Percentiles rank a stretch among this genome's conserved stretches.
These are phyloP conservation scores for Melanostoma mellinum DNA, from an alignment of 2,888 invertebrate genomes.

Conservation along the genomic window DNA sequence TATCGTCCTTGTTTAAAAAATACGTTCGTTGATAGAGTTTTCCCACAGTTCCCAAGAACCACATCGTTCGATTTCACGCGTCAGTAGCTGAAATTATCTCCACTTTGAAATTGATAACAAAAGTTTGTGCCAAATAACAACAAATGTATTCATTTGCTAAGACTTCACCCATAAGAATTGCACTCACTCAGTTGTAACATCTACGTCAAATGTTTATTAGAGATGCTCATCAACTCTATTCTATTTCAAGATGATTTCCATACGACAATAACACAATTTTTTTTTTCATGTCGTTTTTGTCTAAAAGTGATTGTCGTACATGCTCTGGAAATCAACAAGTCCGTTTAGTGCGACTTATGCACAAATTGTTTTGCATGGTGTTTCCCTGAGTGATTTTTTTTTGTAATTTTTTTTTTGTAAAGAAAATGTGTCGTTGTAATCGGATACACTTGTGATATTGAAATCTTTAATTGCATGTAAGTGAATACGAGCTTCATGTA, in stretches of 20 bases:
- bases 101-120: conserved; percentile 25
- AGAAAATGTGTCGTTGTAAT: conserved; percentile 10
- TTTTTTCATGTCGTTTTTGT: too few relatives aligned
- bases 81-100: conserved; percentile 23
- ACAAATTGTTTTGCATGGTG: not conserved
- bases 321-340: conserved; percentile 6
- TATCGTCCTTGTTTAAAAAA: conserved; percentile 34
- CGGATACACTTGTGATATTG: conserved; percentile 17
- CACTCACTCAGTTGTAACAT: conserved; percentile 28
- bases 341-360: conserved; percentile 16
- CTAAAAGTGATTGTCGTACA: not conserved
- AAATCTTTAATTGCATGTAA: conserved; percentile 7
- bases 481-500: conserved; percentile 11
- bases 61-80: not conserved
- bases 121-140: not conserved
- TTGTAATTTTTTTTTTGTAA: conserved; percentile 1
- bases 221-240: conserved; percentile 39
- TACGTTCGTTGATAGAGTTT: not conserved
- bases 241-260: conserved; percentile 43
- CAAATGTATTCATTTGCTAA: not conserved
- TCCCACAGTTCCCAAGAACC: not conserved
- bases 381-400: not conserved
- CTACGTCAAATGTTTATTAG: conserved; percentile 47
- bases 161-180: conserved; percentile 19
- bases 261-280: conserved; percentile 15